These are phyloP conservation scores for Stigmatopora argus DNA, from an alignment of 2,113 vertebrate genomes.

Conservation along the genomic window DNA sequence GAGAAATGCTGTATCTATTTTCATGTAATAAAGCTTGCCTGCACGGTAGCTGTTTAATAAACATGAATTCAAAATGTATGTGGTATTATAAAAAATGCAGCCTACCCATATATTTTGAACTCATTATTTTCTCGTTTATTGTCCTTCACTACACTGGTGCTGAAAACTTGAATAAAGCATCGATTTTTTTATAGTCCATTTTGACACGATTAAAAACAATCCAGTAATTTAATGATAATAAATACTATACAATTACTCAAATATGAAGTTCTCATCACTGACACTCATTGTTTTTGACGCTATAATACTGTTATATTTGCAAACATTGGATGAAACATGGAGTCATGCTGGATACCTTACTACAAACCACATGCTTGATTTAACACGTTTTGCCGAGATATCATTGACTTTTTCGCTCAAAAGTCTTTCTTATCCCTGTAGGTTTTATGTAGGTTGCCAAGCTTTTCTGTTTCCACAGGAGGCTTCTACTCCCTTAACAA, in stretches of 20 bases:
- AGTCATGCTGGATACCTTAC: not conserved
- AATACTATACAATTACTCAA: not conserved
- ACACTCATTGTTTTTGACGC: not conserved
- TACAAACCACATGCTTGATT: slow-evolving; percentile 24
- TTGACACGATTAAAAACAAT: not conserved
- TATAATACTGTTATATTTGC: not conserved
- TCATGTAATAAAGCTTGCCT: not conserved
- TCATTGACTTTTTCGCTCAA: slow-evolving; percentile 10
- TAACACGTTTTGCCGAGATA: slow-evolving; percentile 18
- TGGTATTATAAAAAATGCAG: too few relatives aligned
- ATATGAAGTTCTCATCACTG: not conserved
- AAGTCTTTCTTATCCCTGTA: slow-evolving; percentile 33
- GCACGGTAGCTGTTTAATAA: not conserved
- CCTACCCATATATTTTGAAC: too few relatives aligned
- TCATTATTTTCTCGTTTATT: too few relatives aligned
- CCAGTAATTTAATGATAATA: not conserved
- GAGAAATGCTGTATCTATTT: not conserved
- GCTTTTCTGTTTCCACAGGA: slow-evolving; percentile 44
- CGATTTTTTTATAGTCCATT: not conserved
- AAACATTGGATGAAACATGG: not conserved
- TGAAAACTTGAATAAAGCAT: too few relatives aligned
- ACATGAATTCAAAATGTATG: too few relatives aligned
- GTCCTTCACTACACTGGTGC: too few relatives aligned
- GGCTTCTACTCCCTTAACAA: slow-evolving; percentile 37
- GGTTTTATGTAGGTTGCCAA: slow-evolving; percentile 48